Evolutionary conservation across 2,113 vertebrate genomes (phyloP).

Genomic region (Macaca fascicularis): T2T-MFA8v1.1 NC_088375.1:177143001-177143500

Average conservation of each 20-base stretch:
- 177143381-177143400: not conserved
- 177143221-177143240: not conserved
- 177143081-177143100: accelerated
- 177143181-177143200: not conserved
- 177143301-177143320: not conserved
- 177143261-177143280: not conserved
- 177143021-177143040: not conserved
- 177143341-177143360: not conserved
- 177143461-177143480: not conserved
- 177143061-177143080: not conserved
- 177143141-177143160: not conserved
- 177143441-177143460: not conserved
- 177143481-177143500: not conserved
- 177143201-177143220: no score
- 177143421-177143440: not conserved
- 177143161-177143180: not conserved
- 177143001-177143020: not conserved
- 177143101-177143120: not conserved
- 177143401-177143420: not conserved
- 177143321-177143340: not conserved
- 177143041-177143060: not conserved
- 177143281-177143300: not conserved
- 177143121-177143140: not conserved
- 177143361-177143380: not conserved
- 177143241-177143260: not conserved